These are phyloP conservation scores for Capitella teleta DNA, from an alignment of 1,140 invertebrate genomes.

Conservation along the genomic window DNA sequence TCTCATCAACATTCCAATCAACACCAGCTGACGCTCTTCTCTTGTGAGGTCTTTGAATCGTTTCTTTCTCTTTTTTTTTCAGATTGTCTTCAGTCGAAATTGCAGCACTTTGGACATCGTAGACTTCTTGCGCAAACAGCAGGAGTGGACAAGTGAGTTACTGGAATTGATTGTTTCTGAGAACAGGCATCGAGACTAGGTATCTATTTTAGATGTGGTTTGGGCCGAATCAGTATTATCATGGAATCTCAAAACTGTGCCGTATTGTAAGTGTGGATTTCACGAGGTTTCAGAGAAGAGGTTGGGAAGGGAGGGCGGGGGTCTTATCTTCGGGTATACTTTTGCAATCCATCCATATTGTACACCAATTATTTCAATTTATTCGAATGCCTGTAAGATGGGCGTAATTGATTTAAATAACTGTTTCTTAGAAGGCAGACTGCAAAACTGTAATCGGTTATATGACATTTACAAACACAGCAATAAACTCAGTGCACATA, in stretches of 20 bases:
- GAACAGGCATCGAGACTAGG: background rate
- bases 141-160: conserved; percentile 27
- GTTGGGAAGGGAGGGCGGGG: background rate
- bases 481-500: background rate
- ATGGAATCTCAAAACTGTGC: background rate
- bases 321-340: background rate
- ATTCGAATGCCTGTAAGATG: background rate
- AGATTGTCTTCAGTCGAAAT: conserved; percentile 35
- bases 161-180: background rate
- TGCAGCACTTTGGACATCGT: conserved; percentile 32
- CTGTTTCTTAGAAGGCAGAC: background rate
- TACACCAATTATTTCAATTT: background rate
- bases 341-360: background rate
- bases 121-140: conserved; percentile 32
- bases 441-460: background rate
- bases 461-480: background rate
- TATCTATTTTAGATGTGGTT: too few relatives aligned
- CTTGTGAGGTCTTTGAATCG: background rate
- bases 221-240: background rate
- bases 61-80: conserved; percentile 15
- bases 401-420: background rate
- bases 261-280: background rate
- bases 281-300: background rate
- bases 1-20: too few relatives aligned
- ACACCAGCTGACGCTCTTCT: background rate